Conservation (phyloP, 2,113 vertebrate genomes). For the Onychorhynchus coronatus region DNA sequence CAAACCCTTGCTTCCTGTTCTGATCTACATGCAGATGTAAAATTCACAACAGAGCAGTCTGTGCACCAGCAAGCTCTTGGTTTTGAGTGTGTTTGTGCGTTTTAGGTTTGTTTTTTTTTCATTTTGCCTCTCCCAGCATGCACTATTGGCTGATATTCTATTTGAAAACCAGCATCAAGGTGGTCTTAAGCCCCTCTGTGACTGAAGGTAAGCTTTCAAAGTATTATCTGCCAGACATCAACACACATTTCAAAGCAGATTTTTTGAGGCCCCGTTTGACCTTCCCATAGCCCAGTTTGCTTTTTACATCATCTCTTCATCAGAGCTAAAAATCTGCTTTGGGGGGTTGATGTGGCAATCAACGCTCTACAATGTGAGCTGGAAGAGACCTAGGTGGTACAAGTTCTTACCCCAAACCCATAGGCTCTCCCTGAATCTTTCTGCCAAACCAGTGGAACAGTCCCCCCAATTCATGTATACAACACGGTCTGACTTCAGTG, state of each 20-base stretch:
- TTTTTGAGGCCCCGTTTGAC: background rate
- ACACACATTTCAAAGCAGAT: background rate
- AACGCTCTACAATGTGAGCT: background rate
- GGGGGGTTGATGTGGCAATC: background rate
- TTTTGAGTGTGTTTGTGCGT: background rate
- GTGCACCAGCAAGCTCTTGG: background rate
- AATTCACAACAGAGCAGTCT: background rate
- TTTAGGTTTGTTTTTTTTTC: background rate
- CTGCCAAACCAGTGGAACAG: background rate
- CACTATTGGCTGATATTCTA: background rate
- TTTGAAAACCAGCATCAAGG: background rate
- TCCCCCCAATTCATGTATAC: background rate
- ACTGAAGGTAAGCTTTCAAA: background rate
- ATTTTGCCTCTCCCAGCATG: background rate
- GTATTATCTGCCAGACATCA: background rate
- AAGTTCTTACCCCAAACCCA: background rate
- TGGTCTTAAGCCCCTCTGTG: background rate
- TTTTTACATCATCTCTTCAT: background rate
- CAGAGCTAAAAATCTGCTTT: background rate
- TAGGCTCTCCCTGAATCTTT: background rate
- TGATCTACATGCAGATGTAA: background rate
- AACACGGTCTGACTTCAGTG: background rate
- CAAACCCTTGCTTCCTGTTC: conserved; percentile 62
- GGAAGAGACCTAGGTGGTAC: background rate
- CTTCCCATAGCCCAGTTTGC: background rate